Evolutionary conservation across 2,113 vertebrate genomes (phyloP).

Genomic region (Petromus typicus): DNA sequence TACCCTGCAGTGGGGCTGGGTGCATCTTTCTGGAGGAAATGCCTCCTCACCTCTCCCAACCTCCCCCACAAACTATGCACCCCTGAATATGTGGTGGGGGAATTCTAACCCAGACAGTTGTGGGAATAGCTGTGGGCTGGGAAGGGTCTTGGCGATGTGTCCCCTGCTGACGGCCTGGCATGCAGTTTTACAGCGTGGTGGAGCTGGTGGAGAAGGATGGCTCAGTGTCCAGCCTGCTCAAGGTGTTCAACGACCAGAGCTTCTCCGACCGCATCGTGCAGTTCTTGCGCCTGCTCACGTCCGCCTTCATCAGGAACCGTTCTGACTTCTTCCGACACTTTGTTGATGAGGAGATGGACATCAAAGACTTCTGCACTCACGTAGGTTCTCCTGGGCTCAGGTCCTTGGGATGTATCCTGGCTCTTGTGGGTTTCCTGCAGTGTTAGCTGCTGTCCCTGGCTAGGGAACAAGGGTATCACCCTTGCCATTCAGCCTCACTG

Average conservation of each 20-base stretch:
- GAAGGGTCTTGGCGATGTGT: not conserved
- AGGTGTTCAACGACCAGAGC: slow-evolving; percentile 88
- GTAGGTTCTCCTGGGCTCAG: slow-evolving; percentile 80
- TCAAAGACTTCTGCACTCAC: slow-evolving; percentile 90
- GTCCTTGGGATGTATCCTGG: not conserved
- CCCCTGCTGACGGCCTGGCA: not conserved
- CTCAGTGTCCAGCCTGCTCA: slow-evolving; percentile 84
- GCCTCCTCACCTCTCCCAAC: too few species aligned
- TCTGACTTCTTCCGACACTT: slow-evolving; percentile 90
- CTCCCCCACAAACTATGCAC: too few species aligned
- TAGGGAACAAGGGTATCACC: not conserved
- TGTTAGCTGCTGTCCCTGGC: not conserved
- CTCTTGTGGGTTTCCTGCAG: not conserved
- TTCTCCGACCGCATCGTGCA: slow-evolving; percentile 89
- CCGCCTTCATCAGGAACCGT: slow-evolving; percentile 89
- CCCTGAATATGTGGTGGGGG: not conserved
- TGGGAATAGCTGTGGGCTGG: not conserved
- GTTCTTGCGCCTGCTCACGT: slow-evolving; percentile 91
- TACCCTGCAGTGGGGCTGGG: too few species aligned
- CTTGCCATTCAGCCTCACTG: not conserved
- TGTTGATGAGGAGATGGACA: slow-evolving; percentile 87
- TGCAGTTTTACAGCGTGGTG: slow-evolving; percentile 88
- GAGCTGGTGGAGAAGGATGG: slow-evolving; percentile 86
- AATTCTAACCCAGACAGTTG: not conserved
- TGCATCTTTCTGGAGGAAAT: too few species aligned